Conservation (phyloP, 2,113 vertebrate species). For the Phainopepla nitens region DNA sequence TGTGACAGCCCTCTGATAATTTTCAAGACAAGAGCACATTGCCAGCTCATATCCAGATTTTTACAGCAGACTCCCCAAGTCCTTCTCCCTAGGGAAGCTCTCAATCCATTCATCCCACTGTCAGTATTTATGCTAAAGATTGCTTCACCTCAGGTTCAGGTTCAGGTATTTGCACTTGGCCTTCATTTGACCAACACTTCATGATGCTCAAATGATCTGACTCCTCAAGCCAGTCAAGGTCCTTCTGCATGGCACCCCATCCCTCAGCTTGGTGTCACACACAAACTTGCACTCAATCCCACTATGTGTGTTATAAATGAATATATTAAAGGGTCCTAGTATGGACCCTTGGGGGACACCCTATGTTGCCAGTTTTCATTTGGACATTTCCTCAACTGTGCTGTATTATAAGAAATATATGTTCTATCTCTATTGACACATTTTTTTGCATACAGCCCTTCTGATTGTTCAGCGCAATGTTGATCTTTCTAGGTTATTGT, state of each 20-base stretch:
- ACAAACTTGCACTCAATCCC: background rate
- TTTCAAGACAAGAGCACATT: background rate
- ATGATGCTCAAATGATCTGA: background rate
- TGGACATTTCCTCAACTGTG: background rate
- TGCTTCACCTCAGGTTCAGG: background rate
- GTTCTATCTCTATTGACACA: background rate
- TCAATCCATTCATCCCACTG: background rate
- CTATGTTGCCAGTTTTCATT: background rate
- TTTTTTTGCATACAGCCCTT: background rate
- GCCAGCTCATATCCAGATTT: background rate
- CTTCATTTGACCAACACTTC: background rate
- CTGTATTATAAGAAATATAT: background rate
- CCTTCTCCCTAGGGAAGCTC: background rate
- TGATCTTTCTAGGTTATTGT: background rate
- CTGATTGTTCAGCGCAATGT: background rate
- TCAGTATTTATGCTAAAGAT: background rate
- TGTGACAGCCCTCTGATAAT: background rate
- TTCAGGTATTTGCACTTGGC: background rate
- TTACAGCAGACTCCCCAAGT: background rate
- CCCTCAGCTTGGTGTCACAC: background rate
- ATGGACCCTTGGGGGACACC: too few species aligned
- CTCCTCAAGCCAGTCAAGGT: background rate
- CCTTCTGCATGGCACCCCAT: background rate
- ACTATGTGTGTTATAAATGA: background rate
- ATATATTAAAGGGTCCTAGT: background rate